Evolutionary conservation across 1,140 invertebrate genomes (phyloP).

Genomic region (Drosophila elegans): DNA sequence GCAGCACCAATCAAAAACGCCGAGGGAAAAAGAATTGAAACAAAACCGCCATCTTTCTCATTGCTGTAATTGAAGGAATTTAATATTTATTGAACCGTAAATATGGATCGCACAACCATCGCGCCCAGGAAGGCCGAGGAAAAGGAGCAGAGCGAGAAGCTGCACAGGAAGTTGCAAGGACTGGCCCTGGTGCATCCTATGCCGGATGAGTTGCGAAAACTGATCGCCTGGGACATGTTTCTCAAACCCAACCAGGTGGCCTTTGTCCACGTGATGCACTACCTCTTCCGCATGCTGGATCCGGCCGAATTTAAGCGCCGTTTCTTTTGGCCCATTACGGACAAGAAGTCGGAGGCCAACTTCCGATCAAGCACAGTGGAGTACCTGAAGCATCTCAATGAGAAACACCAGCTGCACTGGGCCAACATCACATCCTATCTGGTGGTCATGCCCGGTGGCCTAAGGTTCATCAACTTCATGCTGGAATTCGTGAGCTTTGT

Average conservation of each 20-base stretch:
- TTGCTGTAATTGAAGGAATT: background rate
- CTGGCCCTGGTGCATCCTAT: slow-evolving; percentile 60
- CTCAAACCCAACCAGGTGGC: slow-evolving; percentile 85
- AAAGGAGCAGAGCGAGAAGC: slow-evolving; percentile 71
- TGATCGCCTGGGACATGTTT: slow-evolving; percentile 85
- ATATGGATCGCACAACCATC: slow-evolving; percentile 77
- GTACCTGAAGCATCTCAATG: slow-evolving; percentile 75
- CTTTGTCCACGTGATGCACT: slow-evolving; percentile 85
- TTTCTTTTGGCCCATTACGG: slow-evolving; percentile 85
- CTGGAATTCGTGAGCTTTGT: slow-evolving; percentile 74
- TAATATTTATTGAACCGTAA: background rate
- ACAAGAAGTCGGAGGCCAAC: slow-evolving; percentile 85
- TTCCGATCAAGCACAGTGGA: slow-evolving; percentile 83
- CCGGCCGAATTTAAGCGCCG: slow-evolving; percentile 84
- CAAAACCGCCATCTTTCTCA: slow-evolving; percentile 31
- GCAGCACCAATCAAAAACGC: background rate
- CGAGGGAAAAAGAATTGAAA: slow-evolving; percentile 27
- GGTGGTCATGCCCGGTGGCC: slow-evolving; percentile 82
- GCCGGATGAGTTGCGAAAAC: slow-evolving; percentile 66
- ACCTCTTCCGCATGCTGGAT: slow-evolving; percentile 85
- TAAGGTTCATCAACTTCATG: slow-evolving; percentile 77
- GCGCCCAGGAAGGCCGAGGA: slow-evolving; percentile 78
- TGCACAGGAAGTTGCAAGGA: slow-evolving; percentile 64
- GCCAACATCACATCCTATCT: slow-evolving; percentile 73
- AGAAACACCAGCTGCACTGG: slow-evolving; percentile 77